Conservation (phyloP, 2,113 vertebrate species). For the Corythoichthys intestinalis region DNA sequence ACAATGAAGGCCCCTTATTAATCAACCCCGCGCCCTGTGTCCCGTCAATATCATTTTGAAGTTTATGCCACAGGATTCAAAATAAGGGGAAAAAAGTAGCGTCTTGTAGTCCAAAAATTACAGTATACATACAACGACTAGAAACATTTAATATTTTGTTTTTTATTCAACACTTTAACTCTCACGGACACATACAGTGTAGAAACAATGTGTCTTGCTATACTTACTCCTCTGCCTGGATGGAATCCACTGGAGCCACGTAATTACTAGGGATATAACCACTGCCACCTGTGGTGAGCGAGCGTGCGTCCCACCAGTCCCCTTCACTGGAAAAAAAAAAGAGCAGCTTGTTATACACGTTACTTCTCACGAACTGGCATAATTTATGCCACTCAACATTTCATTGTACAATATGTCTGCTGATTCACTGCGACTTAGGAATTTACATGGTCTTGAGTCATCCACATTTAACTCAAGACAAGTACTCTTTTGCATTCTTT, state of each 20-base stretch:
- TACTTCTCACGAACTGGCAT: constrained; percentile 1
- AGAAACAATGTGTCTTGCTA: background rate
- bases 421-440: background rate
- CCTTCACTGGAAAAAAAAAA: constrained; percentile 81
- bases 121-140: too few relatives aligned
- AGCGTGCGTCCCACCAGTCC: constrained; percentile 98
- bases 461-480: background rate
- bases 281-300: constrained; percentile 87
- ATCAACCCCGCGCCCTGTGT: too few relatives aligned
- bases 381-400: constrained; percentile 3
- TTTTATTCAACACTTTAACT: background rate
- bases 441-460: background rate
- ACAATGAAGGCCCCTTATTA: too few relatives aligned
- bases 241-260: constrained; percentile 95
- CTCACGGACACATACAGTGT: constrained; percentile 2
- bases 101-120: too few relatives aligned
- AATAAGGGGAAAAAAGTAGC: too few relatives aligned
- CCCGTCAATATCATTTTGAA: too few relatives aligned
- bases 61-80: too few relatives aligned
- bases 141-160: background rate
- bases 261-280: constrained; percentile 99
- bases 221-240: constrained; percentile 97
- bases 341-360: constrained; percentile 4
- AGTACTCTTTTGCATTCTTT: background rate
- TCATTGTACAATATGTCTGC: background rate